These are phyloP conservation scores for Oncorhynchus gorbuscha DNA, from an alignment of 2,113 vertebrate genomes.

Conservation along the genomic window DNA sequence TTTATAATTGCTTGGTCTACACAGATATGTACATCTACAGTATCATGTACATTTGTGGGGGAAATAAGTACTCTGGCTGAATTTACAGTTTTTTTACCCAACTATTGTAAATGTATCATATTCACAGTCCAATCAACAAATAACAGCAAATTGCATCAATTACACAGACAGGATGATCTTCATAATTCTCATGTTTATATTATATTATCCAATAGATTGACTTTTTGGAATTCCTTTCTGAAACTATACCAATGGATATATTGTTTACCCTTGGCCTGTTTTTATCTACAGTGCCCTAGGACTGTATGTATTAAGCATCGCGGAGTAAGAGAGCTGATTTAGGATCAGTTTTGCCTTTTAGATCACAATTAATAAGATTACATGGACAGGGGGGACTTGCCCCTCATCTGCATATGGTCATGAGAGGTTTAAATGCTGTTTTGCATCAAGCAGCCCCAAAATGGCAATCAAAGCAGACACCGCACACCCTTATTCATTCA, in stretches of 20 bases:
- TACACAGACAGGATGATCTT: neutral
- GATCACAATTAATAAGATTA: too few relatives aligned
- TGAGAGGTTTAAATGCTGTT: constrained; percentile 2
- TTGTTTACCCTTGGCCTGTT: too few relatives aligned
- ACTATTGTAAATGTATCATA: neutral
- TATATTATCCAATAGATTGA: too few relatives aligned
- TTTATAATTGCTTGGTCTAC: neutral
- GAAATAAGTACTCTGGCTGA: neutral
- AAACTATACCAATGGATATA: too few relatives aligned
- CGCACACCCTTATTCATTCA: constrained; percentile 68
- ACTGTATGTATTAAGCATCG: too few relatives aligned
- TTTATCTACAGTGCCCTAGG: neutral
- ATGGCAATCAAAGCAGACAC: constrained; percentile 71
- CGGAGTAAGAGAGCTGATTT: too few relatives aligned
- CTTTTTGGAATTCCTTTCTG: too few relatives aligned
- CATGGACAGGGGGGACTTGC: too few relatives aligned
- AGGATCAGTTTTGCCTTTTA: too few relatives aligned
- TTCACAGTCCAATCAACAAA: neutral
- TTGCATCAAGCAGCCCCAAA: constrained; percentile 35
- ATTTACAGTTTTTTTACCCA: neutral
- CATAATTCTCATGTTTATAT: too few relatives aligned
- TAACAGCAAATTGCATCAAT: neutral
- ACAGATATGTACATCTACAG: neutral
- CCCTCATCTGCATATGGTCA: neutral
- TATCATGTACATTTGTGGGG: neutral